Evolutionary conservation across 2,888 invertebrate genomes (phyloP).

Genomic region (Tenthredo mesomela): DNA sequence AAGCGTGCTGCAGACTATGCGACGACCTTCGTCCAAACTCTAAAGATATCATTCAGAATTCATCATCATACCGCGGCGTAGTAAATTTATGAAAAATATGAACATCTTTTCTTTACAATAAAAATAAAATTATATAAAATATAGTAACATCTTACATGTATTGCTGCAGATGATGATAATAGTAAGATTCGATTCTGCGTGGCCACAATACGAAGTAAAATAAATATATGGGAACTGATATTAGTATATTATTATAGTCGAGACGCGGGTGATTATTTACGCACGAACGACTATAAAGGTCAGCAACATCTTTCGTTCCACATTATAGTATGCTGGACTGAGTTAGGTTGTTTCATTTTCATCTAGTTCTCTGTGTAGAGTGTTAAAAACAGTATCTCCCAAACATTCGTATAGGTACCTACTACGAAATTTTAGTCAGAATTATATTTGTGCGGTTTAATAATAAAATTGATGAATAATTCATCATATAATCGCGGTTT

Average conservation of each 20-base stretch:
- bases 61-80: not conserved
- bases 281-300: conserved; percentile 23
- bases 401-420: not conserved
- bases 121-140: too few relatives aligned
- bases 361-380: not conserved
- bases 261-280: conserved; percentile 18
- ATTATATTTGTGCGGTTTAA: too few relatives aligned
- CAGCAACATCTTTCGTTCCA: conserved; percentile 31
- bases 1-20: not conserved
- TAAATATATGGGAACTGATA: not conserved
- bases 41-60: not conserved
- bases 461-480: too few relatives aligned
- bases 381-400: not conserved
- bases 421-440: not conserved
- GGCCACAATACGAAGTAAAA: not conserved
- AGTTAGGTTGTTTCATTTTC: not conserved
- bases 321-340: not conserved
- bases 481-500: not conserved
- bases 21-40: not conserved
- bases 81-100: not conserved
- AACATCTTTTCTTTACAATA: too few relatives aligned
- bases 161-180: not conserved
- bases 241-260: not conserved
- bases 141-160: not conserved
- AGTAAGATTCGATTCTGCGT: not conserved